Evolutionary conservation across 2,888 invertebrate genomes (phyloP), one percentile per base, ranked within the genome.

Genomic region (Adelognathus sp.): DNA sequence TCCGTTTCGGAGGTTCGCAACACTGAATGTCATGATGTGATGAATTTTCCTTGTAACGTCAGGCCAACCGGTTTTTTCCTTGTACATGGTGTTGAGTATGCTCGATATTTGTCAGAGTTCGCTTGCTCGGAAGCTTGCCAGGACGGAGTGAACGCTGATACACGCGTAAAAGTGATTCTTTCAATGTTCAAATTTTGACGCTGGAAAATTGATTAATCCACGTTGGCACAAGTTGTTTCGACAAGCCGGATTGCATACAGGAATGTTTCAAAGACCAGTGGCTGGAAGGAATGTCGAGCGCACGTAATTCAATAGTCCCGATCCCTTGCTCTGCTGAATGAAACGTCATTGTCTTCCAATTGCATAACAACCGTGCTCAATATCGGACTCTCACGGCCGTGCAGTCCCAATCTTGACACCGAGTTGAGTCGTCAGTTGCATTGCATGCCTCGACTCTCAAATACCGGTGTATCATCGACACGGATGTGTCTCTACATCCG

Each of bases 341-440:
- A 69, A 71, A 75, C 79, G 72, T 76, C 75, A 75, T 72, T 79
- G 79, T 75, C 75, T 72, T 76, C 50, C 75, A 79, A 79, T 79
- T 79, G 79, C 75, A 79, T 76, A 75, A 79, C 75, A 79, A 63
- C 75, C 72, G 60, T 39, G 56, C 75, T 72, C 75, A 75, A 75
- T 76, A 76, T 72, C 52, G 50, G 46, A 72, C 72, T 58, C 67
- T 76, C 63, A 52, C 71, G 71, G 72, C n/a, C 75, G 67, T 60
- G 72, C 75, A 79, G 46, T 79, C 71, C 71, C 75, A 79, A 72
- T 72, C 46, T 76, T 67, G 63, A 75, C 79, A 72, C 79, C 67
- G 58, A 50, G 67, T 79, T 79, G 69, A 79, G 66, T 39, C 63
- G 56, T 67, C 75, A 67, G 75, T 76, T 56, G 75, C 79, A 79